Conservation (phyloP, 1,140 invertebrate genomes). For the Lucilia sericata region DNA sequence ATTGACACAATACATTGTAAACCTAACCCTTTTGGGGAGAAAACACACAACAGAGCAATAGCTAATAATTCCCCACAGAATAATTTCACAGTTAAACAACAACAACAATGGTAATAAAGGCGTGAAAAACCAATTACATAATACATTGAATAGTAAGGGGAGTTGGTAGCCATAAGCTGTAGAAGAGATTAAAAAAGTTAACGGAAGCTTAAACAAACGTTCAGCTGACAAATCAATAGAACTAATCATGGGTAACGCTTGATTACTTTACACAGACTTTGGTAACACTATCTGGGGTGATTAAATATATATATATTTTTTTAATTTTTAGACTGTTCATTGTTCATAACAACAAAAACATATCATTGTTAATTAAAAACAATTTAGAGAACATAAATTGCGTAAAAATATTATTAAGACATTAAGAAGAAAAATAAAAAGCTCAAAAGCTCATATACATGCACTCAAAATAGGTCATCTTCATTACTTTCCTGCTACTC, state of each 20-base stretch:
- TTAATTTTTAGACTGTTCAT: background rate
- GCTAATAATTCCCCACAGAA: background rate
- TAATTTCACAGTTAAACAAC: too few species aligned
- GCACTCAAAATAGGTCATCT: background rate
- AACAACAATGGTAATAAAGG: background rate
- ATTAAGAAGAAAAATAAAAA: background rate
- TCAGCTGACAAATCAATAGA: background rate
- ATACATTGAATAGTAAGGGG: background rate
- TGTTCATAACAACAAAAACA: background rate
- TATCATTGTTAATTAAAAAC: slow-evolving; percentile 38
- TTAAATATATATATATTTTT: background rate
- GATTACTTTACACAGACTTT: background rate
- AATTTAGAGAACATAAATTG: slow-evolving; percentile 43
- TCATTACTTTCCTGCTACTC: background rate
- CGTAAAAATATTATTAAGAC: slow-evolving; percentile 21
- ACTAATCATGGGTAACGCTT: background rate
- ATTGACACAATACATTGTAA: background rate
- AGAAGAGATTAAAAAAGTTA: background rate
- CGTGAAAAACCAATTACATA: background rate
- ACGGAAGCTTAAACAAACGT: background rate
- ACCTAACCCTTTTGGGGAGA: background rate
- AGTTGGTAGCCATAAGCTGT: background rate
- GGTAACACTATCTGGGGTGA: background rate
- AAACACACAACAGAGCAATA: background rate
- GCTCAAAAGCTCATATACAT: background rate